Percentiles rank a stretch among this genome's conserved stretches.
phyloP scores from a whole-genome alignment of 2,113 vertebrate genomes.

The Phainopepla nitens region DNA sequence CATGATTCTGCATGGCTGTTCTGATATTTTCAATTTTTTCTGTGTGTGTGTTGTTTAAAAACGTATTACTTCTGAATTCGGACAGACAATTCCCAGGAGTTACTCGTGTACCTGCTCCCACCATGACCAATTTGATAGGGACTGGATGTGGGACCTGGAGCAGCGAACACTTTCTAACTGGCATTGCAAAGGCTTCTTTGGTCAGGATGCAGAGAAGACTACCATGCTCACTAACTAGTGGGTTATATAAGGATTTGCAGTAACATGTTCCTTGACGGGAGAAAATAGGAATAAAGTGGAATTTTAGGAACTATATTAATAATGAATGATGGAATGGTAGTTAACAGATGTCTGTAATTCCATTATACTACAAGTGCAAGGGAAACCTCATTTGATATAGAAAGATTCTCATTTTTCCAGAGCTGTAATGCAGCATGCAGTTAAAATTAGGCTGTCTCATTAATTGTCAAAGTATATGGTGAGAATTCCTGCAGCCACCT shows the following conservation, averaged over 20 bases:
- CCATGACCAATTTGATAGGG: background rate
- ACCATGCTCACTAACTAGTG: background rate
- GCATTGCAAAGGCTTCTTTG: background rate
- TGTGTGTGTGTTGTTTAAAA: background rate
- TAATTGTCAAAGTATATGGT: background rate
- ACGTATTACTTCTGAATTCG: background rate
- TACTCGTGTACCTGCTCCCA: background rate
- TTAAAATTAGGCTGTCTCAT: slow-evolving; percentile 35
- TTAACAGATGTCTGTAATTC: slow-evolving; percentile 40
- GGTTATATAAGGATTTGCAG: slow-evolving; percentile 49
- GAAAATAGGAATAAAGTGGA: slow-evolving; percentile 34
- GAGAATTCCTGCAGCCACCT: slow-evolving; percentile 22
- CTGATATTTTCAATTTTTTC: background rate
- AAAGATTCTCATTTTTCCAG: slow-evolving; percentile 32
- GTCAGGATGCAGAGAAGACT: background rate
- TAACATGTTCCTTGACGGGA: background rate
- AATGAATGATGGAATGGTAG: background rate
- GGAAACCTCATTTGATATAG: slow-evolving; percentile 24
- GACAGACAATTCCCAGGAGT: background rate
- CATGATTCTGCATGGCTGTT: background rate
- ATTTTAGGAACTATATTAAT: slow-evolving; percentile 25
- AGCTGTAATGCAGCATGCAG: slow-evolving; percentile 12
- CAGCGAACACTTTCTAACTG: background rate
- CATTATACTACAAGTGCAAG: background rate
- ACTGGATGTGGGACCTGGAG: background rate